Evolutionary conservation across 2,113 vertebrate species (phyloP).

Genomic region (Phyllostomus discolor): DNA sequence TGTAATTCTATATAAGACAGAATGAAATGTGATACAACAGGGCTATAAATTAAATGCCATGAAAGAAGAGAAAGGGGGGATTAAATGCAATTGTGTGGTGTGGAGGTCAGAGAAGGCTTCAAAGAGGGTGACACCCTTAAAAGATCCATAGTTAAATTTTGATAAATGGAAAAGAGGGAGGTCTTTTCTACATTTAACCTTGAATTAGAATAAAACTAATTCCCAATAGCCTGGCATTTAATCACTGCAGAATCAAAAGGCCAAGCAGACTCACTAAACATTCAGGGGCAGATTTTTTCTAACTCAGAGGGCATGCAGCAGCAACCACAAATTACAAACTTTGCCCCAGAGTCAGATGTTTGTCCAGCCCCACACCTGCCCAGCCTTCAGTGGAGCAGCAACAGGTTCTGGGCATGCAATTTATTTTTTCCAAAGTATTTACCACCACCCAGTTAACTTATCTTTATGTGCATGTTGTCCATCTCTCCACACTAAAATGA

Average conservation of each 20-base stretch:
- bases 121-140: conserved; percentile 31
- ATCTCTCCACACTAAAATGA: background rate
- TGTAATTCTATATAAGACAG: background rate
- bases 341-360: conserved; percentile 19
- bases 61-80: background rate
- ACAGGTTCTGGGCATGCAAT: conserved; percentile 29
- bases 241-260: conserved; percentile 74
- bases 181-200: conserved; percentile 71
- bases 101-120: conserved; percentile 15
- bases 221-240: conserved; percentile 73
- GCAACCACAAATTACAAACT: conserved; percentile 70
- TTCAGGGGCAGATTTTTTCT: conserved; percentile 67
- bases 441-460: background rate
- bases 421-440: conserved; percentile 44
- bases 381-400: background rate
- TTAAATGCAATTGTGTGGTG: background rate
- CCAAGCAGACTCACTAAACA: conserved; percentile 66
- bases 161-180: conserved; percentile 62
- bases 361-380: background rate
- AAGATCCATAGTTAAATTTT: conserved; percentile 62
- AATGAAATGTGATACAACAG: background rate
- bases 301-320: conserved; percentile 53
- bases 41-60: background rate
- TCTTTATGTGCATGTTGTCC: background rate
- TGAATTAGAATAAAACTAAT: conserved; percentile 76